phyloP scores from a whole-genome alignment of 2,888 invertebrate genomes.

The Imbricaverruca yamaguchii region DNA sequence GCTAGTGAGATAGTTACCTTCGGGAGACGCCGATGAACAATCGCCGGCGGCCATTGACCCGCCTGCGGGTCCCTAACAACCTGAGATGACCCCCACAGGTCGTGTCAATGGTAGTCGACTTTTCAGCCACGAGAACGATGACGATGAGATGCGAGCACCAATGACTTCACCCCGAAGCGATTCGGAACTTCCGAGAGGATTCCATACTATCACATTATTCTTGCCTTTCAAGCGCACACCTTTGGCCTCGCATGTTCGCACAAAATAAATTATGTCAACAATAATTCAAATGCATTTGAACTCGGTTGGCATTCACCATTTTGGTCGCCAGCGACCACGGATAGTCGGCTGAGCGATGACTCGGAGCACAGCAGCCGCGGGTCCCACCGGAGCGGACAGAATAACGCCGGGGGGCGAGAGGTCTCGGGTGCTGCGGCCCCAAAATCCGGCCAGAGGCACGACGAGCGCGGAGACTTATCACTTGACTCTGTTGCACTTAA shows the following conservation, averaged over 20 bases:
- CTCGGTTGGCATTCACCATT: slow-evolving; percentile 20
- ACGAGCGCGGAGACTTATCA: slow-evolving; percentile 9
- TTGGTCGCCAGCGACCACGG: slow-evolving; percentile 8
- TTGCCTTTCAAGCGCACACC: slow-evolving; percentile 14
- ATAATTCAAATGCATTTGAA: slow-evolving; percentile 20
- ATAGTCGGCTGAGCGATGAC: background rate
- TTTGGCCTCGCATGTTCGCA: slow-evolving; percentile 21
- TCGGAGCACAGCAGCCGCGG: background rate
- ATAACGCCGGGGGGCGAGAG: slow-evolving; percentile 11
- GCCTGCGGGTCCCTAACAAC: background rate
- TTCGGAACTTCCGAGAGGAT: background rate
- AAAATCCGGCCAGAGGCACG: background rate
- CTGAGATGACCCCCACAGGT: slow-evolving; percentile 4
- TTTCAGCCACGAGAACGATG: slow-evolving; percentile 18
- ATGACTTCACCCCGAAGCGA: background rate
- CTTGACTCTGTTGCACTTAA: background rate
- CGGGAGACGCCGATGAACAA: slow-evolving; percentile 16
- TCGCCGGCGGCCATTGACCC: background rate
- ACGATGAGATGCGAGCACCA: background rate
- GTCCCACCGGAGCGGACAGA: background rate
- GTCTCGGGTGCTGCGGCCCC: background rate
- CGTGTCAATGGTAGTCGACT: background rate
- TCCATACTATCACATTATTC: slow-evolving; percentile 12
- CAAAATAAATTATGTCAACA: slow-evolving; percentile 21
- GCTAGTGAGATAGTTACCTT: slow-evolving; percentile 10